Base-by-base conservation (phyloP, 2,797 vertebrate genomes). In the Merluccius polli region DNA sequence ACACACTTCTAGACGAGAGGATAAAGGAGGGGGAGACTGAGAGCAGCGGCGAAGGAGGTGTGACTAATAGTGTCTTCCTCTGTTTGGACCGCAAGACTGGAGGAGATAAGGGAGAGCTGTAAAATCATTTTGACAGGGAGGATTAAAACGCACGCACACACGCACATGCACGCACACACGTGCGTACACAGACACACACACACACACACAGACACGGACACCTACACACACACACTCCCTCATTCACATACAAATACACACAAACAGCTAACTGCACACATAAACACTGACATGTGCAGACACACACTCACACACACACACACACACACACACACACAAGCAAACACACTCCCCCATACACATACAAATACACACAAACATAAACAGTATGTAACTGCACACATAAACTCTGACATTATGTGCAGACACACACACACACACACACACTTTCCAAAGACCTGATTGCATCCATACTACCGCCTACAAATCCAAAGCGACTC, bases 1-100 rank as follows among this genome's bases (percentile, higher is more conserved):
- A 84, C 88, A 88, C 85, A 88, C 85, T 87, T 89, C 82, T 87
- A 83, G 81, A 89, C 81, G 80, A 90, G 78, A 82, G 89, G 87
- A 92, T 87, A 86, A 91, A 89, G 82, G 80, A n/a, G n/a, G 21
- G 81, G 88, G 85, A 88, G 84, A 87, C 85, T 79, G 76, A 84
- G 88, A 85, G 85, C 84, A 89, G 84, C 80, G 89, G 88, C 83
- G 90, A 88, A 91, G 88, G 89, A 90, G 90, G 90, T 91, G 90
- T 91, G 90, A 92, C 92, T 92, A 92, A 93, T 92, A 88, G 87
- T 78, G 84, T 91, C 89, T 91, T 91, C 90, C 89, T 92, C 86
- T 87, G 86, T 91, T 91, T 82, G 84, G 85, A 85, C 52, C 52
- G 21, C 11, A 89, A 90, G 86, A 89, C 85, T 82, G 88, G 87